These are phyloP conservation scores for Uropsilus gracilis DNA, from an alignment of 2,113 vertebrate genomes.

Conservation along the genomic window DNA sequence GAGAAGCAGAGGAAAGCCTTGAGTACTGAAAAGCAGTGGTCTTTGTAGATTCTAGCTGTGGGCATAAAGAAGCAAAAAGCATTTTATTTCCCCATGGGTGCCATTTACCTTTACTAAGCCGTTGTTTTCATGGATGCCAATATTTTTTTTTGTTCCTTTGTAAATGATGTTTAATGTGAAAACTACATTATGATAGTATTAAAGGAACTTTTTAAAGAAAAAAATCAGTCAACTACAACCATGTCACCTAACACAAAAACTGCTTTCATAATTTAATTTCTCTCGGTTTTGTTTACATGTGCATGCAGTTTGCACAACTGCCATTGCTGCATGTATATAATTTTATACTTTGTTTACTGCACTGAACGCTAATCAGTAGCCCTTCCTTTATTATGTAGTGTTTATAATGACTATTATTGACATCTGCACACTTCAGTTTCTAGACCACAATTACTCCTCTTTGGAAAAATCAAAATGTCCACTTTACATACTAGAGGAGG, in stretches of 20 bases:
- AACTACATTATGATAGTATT: conserved; percentile 1
- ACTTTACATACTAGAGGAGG: neutral
- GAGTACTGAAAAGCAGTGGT: neutral
- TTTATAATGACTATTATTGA: conserved; percentile 9
- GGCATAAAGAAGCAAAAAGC: neutral
- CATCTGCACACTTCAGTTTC: neutral
- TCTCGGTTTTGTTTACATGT: neutral
- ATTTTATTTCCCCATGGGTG: neutral
- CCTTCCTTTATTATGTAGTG: neutral
- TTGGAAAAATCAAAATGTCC: neutral
- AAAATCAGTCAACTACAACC: conserved; percentile 19
- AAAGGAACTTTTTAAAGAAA: conserved; percentile 20
- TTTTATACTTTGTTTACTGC: neutral
- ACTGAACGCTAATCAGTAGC: neutral
- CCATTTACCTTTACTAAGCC: neutral
- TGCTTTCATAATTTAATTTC: neutral
- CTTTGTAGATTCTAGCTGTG: neutral
- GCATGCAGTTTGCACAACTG: no score
- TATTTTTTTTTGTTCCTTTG: conserved; percentile 39
- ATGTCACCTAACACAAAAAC: neutral
- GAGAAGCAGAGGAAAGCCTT: neutral
- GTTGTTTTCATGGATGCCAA: neutral
- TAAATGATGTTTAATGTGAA: conserved; percentile 40
- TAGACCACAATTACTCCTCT: neutral
- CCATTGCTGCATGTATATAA: accelerated